Base-by-base conservation (phyloP, 37 sponge, comb jelly and placozoan genomes). In the Amphimedon queenslandica region DNA sequence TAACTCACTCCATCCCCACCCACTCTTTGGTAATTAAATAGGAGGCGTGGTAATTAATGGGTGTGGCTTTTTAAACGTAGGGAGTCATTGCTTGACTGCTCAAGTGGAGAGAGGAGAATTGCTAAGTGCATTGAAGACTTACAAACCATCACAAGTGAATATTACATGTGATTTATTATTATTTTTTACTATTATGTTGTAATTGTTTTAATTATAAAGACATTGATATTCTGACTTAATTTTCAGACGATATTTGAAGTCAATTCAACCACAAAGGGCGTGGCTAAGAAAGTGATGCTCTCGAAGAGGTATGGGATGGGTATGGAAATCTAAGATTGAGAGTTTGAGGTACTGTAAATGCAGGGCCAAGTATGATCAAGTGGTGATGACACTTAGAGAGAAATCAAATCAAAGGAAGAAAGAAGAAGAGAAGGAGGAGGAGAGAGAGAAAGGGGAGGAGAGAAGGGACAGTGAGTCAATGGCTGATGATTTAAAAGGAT, bases 231-330 rank as follows among this genome's bases (percentile, higher is more conserved):
- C 39, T 28, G 5, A 37, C 2, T 42, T 36, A 63, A 1, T 38
- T 42, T 0, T 0, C 55, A 90, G 91, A 92, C 93, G 4, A 87
- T 92, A 16, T 87, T 92, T 67, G 93, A 92, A 55, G 71, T 87
- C 2, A 35, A 66, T 35, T 66, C 77, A 27, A 83, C 73, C 8
- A 11, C 88, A 11, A 83, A 76, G 31, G 84, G 66, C 1, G 4
- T 55, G 16, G 84, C 78, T 31, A 71, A 71, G 32, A 55, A 83
- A 25, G 77, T 92, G 38, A 92, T 92, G 93, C 66, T 64, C 41
- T 25, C 13, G 32, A 92, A 87, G 40, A 69, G 93, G 74, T 58
- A 68, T 40, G 31, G 77, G 55, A 65, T 36, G 31, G 11, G 1
- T 27, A 20, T 58, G 4, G 28, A 30, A 31, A 29, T 23, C 13